A percentile compares a stretch with the other conserved stretches of the same genome.
These are phyloP conservation scores for Amaurobius ferox DNA, from an alignment of 2,888 invertebrate species.

Conservation along the genomic window DNA sequence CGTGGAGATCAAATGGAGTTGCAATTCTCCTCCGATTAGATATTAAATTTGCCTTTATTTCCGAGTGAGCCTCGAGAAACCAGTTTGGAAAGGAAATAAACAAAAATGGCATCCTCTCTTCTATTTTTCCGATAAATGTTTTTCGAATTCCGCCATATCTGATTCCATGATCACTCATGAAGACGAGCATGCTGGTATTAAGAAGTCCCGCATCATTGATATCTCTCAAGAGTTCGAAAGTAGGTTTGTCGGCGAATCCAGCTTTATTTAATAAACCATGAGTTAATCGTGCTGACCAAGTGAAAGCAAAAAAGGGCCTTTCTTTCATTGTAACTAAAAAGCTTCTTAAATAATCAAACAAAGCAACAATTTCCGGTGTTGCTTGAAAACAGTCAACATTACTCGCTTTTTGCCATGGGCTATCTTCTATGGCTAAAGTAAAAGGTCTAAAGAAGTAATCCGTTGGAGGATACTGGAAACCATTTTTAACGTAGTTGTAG, in stretches of 20 bases:
- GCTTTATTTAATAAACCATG: conserved; percentile 77
- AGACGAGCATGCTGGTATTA: conserved; percentile 77
- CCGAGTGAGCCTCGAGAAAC: conserved; percentile 82
- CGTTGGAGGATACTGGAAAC: conserved; percentile 76
- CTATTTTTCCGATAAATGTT: conserved; percentile 82
- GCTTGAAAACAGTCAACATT: conserved; percentile 5
- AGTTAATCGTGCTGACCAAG: conserved; percentile 76
- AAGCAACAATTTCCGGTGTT: conserved; percentile 1
- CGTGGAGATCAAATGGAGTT: conserved; percentile 89
- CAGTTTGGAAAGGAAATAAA: conserved; percentile 85
- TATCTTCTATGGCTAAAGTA: conserved; percentile 75
- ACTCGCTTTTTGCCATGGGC: neutral
- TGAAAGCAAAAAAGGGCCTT: conserved; percentile 75
- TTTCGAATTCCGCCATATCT: conserved; percentile 77
- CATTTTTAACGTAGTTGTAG: conserved; percentile 76
- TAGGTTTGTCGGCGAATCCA: conserved; percentile 76
- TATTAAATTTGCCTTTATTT: conserved; percentile 83
- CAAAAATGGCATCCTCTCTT: conserved; percentile 90
- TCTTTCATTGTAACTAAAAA: conserved; percentile 24
- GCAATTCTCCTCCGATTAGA: conserved; percentile 84
- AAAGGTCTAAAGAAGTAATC: conserved; percentile 77
- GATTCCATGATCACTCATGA: conserved; percentile 78
- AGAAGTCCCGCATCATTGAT: conserved; percentile 81
- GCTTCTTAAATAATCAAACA: conserved; percentile 20
- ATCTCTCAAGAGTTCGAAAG: conserved; percentile 80